Conservation (phyloP, 2,113 vertebrate genomes). For the Cynoglossus semilaevis region DNA sequence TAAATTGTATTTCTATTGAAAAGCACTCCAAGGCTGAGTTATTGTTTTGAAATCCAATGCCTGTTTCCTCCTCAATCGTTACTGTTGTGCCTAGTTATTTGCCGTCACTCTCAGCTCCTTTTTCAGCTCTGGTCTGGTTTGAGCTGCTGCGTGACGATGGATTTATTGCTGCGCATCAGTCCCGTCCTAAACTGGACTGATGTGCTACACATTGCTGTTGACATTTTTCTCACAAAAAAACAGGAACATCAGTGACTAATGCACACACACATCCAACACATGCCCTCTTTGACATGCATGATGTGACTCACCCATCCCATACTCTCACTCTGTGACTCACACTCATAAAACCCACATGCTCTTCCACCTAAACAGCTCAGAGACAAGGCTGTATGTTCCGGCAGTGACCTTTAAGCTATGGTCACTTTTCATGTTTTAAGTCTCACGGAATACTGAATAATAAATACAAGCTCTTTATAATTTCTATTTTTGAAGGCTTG, state of each 20-base stretch:
- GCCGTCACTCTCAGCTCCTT: not conserved
- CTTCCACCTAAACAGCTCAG: constrained; percentile 11
- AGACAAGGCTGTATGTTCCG: constrained; percentile 1
- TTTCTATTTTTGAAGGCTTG: too few species aligned
- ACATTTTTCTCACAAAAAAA: too few species aligned
- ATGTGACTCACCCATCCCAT: constrained; percentile 35
- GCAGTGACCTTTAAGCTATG: not conserved
- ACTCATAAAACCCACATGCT: constrained; percentile 13
- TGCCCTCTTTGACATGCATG: constrained; percentile 27
- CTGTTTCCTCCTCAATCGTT: not conserved
- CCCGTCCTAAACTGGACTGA: too few species aligned
- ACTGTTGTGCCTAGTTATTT: not conserved
- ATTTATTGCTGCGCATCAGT: too few species aligned
- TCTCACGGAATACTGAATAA: too few species aligned
- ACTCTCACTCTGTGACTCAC: constrained; percentile 14
- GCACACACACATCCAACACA: constrained; percentile 25
- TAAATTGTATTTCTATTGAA: constrained; percentile 28
- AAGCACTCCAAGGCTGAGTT: not conserved
- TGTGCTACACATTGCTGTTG: not conserved
- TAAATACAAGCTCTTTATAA: too few species aligned
- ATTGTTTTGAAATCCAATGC: constrained; percentile 14
- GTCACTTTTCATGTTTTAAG: too few species aligned
- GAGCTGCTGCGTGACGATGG: too few species aligned
- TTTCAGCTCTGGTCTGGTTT: too few species aligned
- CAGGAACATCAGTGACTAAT: not conserved